phyloP scores from a whole-genome alignment of 2,797 vertebrate species.

The Myotis pilosus region DNA sequence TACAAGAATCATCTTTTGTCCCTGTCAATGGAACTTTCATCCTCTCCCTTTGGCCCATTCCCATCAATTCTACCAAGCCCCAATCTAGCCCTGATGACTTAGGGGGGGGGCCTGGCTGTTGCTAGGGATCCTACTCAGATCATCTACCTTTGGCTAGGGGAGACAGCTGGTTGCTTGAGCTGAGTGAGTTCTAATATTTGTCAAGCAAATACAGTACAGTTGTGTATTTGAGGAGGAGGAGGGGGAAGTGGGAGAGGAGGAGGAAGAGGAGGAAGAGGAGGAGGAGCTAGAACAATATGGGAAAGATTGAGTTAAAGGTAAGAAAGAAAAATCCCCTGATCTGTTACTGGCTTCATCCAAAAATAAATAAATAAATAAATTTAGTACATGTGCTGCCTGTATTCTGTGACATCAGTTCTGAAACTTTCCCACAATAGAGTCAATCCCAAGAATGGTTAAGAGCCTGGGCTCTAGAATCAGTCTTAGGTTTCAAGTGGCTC shows the following conservation, averaged over 20 bases:
- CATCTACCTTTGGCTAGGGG: neutral
- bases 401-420: neutral
- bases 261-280: neutral
- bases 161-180: neutral
- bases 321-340: neutral
- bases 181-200: neutral
- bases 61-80: neutral
- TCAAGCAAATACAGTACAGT: neutral
- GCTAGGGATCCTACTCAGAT: neutral
- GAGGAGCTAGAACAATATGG: neutral
- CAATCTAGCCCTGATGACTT: neutral
- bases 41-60: neutral
- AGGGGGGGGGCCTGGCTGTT: neutral
- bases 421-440: neutral
- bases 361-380: neutral
- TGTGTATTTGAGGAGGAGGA: neutral
- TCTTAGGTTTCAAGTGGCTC: neutral
- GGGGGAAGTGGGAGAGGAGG: no score
- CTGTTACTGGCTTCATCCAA: neutral
- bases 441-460: neutral
- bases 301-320: neutral
- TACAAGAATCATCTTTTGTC: neutral
- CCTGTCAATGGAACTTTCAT: neutral
- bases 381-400: neutral
- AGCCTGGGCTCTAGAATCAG: neutral